Evolutionary conservation across 2,888 invertebrate species (phyloP).

Genomic region (Thymelicus acteon): DNA sequence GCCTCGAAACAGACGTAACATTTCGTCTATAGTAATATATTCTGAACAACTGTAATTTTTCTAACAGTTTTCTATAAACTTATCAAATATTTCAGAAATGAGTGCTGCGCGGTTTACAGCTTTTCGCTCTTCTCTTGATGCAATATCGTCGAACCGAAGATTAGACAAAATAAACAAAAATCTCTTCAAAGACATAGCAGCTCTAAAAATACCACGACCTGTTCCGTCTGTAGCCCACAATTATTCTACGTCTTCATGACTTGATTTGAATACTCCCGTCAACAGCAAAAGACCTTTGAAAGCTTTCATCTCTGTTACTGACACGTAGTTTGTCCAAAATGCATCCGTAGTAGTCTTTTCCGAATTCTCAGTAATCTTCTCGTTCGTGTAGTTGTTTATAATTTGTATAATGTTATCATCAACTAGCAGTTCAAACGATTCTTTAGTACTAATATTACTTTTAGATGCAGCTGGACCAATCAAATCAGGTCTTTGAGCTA

Average conservation of each 20-base stretch:
- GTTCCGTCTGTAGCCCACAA: slow-evolving; percentile 10
- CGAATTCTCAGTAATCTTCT: no score
- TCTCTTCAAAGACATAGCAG: not conserved
- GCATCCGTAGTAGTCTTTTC: no score
- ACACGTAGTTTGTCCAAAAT: no score
- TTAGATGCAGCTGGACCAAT: no score
- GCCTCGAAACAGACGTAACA: slow-evolving; percentile 1
- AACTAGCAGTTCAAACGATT: no score
- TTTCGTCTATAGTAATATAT: slow-evolving; percentile 4
- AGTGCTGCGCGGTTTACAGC: not conserved
- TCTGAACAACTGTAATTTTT: slow-evolving; percentile 2
- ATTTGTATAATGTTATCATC: no score
- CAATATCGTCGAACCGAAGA: not conserved
- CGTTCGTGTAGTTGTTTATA: no score
- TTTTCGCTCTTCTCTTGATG: not conserved
- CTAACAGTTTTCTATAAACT: not conserved
- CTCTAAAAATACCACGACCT: slow-evolving; percentile 8
- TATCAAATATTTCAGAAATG: slow-evolving; percentile 1
- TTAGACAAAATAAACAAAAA: not conserved
- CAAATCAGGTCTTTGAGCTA: no score
- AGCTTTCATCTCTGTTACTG: not conserved
- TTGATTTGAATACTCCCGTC: not conserved
- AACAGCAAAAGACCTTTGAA: not conserved
- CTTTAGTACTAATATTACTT: no score
- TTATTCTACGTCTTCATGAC: slow-evolving; percentile 1